phyloP scores from a whole-genome alignment of 2,113 vertebrate genomes.

The Ptilorrhoa leucosticta region DNA sequence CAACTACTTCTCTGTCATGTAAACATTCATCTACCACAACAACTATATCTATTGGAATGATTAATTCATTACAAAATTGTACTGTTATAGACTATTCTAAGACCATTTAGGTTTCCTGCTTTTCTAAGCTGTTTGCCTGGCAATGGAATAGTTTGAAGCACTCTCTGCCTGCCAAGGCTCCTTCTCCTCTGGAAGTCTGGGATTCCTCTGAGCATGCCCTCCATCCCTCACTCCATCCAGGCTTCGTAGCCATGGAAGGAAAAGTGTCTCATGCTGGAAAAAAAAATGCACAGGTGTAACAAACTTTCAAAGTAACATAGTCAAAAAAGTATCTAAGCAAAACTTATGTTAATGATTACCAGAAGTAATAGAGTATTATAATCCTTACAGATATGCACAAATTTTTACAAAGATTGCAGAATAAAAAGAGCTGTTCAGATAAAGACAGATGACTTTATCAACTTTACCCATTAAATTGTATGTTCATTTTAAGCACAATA shows the following conservation, averaged over 20 bases:
- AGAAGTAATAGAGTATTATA: not conserved
- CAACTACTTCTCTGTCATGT: not conserved
- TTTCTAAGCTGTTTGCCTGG: not conserved
- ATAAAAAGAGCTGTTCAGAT: not conserved
- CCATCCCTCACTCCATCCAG: too few species aligned
- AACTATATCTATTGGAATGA: not conserved
- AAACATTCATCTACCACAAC: not conserved
- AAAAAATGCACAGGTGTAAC: not conserved
- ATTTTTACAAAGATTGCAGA: not conserved
- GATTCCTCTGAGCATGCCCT: rapidly evolving
- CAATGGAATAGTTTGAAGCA: not conserved
- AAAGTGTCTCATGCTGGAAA: not conserved
- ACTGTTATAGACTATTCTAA: not conserved
- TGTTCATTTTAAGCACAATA: not conserved
- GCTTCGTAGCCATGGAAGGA: rapidly evolving
- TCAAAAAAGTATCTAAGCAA: not conserved
- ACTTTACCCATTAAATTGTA: not conserved
- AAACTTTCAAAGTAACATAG: not conserved
- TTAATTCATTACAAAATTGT: not conserved
- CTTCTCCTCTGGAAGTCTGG: not conserved
- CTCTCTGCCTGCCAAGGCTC: not conserved
- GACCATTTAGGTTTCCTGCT: not conserved
- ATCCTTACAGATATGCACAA: rapidly evolving
- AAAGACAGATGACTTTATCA: not conserved
- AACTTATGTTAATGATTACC: not conserved